phyloP scores from a whole-genome alignment of 2,888 invertebrate species.

The Leptinotarsa peninsularis region DNA sequence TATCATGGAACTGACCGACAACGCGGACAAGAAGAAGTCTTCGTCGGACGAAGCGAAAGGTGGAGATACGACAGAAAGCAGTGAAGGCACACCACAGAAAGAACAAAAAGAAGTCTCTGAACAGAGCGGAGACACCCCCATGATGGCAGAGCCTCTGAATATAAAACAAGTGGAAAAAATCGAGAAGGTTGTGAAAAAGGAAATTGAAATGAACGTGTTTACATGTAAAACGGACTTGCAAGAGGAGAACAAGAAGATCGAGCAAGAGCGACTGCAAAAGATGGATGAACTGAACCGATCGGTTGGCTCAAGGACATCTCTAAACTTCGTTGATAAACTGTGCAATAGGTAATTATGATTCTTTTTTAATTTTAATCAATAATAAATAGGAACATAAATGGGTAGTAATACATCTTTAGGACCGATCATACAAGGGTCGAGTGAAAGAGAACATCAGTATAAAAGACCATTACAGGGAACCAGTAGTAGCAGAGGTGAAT shows the following conservation, averaged over 20 bases:
- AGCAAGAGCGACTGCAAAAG: constrained; percentile 66
- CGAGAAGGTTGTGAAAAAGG: constrained; percentile 36
- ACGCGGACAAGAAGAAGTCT: constrained; percentile 20
- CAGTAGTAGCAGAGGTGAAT: too few relatives aligned
- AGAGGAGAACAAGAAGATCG: constrained; percentile 66
- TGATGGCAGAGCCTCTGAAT: background rate
- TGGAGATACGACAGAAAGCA: background rate
- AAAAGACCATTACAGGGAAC: too few relatives aligned
- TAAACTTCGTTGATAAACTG: constrained; percentile 58
- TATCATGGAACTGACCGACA: constrained; percentile 48
- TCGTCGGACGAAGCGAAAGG: background rate
- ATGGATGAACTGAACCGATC: constrained; percentile 67
- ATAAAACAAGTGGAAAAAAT: constrained; percentile 16
- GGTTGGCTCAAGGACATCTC: constrained; percentile 55
- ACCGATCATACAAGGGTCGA: too few relatives aligned
- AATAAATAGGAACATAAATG: too few relatives aligned
- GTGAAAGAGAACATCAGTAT: too few relatives aligned
- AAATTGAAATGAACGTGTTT: constrained; percentile 56
- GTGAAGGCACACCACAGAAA: background rate
- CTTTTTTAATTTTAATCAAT: too few relatives aligned
- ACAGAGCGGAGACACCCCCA: background rate
- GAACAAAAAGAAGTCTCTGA: background rate
- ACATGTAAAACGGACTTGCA: constrained; percentile 62
- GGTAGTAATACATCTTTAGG: too few relatives aligned
- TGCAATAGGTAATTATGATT: constrained; percentile 45